Conservation (phyloP, 2,113 vertebrate species). For the Microcebus griseorufus region DNA sequence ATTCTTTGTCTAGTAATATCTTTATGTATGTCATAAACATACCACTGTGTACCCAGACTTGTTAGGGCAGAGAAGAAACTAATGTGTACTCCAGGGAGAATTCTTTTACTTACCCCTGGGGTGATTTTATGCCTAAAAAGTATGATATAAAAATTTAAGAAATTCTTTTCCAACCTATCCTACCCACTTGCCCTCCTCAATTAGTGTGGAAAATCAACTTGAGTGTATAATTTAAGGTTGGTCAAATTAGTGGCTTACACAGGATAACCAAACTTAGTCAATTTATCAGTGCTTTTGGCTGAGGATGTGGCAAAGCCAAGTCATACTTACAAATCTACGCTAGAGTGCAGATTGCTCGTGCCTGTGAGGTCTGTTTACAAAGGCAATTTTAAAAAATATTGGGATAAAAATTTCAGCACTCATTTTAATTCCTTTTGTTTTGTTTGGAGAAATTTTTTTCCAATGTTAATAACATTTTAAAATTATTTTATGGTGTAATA, state of each 20-base stretch:
- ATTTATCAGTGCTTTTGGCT: neutral
- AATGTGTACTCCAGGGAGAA: neutral
- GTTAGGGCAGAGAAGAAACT: conserved; percentile 10
- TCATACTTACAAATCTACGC: neutral
- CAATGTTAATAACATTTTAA: conserved; percentile 7
- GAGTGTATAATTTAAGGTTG: neutral
- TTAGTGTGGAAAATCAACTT: neutral
- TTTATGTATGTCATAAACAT: conserved; percentile 23
- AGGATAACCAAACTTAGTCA: neutral
- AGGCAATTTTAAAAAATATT: neutral
- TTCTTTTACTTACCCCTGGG: neutral
- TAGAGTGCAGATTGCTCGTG: neutral
- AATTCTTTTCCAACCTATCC: neutral
- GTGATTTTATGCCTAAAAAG: conserved; percentile 20
- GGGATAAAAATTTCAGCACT: conserved; percentile 35
- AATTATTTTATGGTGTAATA: conserved; percentile 17
- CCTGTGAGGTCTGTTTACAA: neutral
- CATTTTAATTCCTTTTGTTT: conserved; percentile 26
- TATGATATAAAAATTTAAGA: neutral
- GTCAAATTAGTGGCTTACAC: neutral
- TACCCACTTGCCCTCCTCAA: neutral
- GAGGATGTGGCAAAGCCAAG: neutral
- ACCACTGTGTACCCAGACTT: neutral
- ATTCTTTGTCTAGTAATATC: conserved; percentile 14
- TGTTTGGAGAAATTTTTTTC: neutral